Conservation (phyloP, 2,113 vertebrate genomes). For the Gulo gulo region DNA sequence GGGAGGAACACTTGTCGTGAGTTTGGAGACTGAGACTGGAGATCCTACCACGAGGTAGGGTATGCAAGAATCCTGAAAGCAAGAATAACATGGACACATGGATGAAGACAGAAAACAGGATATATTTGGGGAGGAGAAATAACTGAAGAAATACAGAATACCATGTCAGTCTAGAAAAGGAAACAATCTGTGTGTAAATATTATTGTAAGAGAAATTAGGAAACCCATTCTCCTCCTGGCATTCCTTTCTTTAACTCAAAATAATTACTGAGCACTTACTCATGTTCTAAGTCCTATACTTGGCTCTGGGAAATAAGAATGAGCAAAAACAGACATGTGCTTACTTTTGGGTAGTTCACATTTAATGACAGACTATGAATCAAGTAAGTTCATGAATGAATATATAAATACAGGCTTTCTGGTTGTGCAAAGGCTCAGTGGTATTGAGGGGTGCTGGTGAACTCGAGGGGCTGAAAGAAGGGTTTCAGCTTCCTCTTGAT, state of each 20-base stretch:
- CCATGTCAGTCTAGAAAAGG: background rate
- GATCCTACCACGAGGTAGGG: background rate
- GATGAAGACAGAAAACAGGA: background rate
- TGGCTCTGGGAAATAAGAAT: background rate
- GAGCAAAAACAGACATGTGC: background rate
- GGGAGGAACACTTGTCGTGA: background rate
- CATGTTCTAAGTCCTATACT: background rate
- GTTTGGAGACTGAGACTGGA: background rate
- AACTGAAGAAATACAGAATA: background rate
- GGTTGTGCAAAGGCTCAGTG: background rate
- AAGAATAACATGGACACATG: background rate
- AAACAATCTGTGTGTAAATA: background rate
- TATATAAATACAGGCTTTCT: background rate
- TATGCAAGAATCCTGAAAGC: background rate
- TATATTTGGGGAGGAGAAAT: background rate
- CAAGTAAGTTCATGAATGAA: background rate
- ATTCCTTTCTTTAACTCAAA: conserved; percentile 14
- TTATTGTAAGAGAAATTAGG: background rate
- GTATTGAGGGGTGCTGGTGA: background rate
- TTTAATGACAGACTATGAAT: background rate
- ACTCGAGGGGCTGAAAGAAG: background rate
- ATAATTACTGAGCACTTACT: background rate
- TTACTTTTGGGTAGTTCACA: background rate
- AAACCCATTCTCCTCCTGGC: background rate
- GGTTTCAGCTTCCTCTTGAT: background rate